phyloP scores from a whole-genome alignment of 2,113 vertebrate genomes.

The Paraplagusia blochii region DNA sequence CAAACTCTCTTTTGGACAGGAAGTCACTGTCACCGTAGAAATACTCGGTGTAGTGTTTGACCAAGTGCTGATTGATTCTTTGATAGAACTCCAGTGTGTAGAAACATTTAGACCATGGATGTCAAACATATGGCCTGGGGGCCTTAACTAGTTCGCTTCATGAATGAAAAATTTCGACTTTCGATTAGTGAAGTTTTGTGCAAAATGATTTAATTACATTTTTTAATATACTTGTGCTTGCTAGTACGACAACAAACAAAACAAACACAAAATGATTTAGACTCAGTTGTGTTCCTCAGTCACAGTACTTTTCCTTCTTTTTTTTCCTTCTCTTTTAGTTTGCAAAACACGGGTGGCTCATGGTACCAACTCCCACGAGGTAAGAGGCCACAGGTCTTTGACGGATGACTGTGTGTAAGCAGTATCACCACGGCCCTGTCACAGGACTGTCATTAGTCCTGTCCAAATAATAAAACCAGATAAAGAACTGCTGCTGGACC shows the following conservation, averaged over 20 bases:
- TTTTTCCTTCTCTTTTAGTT: slow-evolving; percentile 74
- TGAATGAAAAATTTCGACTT: no score
- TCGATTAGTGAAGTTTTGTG: no score
- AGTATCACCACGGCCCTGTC: slow-evolving; percentile 22
- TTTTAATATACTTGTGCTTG: no score
- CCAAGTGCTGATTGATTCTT: background rate
- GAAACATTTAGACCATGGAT: background rate
- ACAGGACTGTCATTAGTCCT: slow-evolving; percentile 32
- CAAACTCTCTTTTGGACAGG: no score
- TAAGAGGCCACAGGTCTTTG: slow-evolving; percentile 69
- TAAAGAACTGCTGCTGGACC: slow-evolving; percentile 11
- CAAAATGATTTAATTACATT: no score
- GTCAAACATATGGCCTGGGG: no score
- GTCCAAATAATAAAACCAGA: slow-evolving; percentile 41
- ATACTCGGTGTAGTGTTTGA: background rate
- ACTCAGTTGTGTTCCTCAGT: no score
- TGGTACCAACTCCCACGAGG: slow-evolving; percentile 98
- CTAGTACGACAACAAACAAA: no score
- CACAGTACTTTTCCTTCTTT: background rate
- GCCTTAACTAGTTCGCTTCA: no score
- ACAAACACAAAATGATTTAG: no score
- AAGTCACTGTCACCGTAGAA: no score
- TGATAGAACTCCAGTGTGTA: background rate
- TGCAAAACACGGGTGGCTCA: slow-evolving; percentile 99
- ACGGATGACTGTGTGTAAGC: slow-evolving; percentile 27